phyloP scores from a whole-genome alignment of 1,140 invertebrate genomes.

The Formica selysi region DNA sequence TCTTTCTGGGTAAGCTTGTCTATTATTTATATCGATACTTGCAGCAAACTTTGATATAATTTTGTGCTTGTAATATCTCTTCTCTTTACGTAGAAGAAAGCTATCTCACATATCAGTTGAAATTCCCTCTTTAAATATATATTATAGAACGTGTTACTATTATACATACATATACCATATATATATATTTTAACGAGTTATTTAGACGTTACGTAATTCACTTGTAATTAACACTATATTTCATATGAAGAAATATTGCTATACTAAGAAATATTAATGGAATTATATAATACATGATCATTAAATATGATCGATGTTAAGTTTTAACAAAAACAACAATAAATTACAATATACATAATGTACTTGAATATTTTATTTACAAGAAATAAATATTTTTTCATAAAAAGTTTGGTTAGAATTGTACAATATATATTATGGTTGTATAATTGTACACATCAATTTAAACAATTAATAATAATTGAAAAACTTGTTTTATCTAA shows the following conservation, averaged over 20 bases:
- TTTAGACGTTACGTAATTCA: slow-evolving; percentile 11
- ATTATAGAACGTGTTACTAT: slow-evolving; percentile 32
- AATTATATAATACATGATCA: neutral
- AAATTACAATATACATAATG: neutral
- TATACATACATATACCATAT: neutral
- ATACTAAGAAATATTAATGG: neutral
- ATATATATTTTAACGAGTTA: slow-evolving; percentile 1
- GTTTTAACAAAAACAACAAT: neutral
- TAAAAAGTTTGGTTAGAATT: neutral
- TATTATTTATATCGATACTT: slow-evolving; percentile 16
- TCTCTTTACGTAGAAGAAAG: neutral
- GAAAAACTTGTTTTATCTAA: neutral
- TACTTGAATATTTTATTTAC: neutral
- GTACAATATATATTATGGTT: neutral
- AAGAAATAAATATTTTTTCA: neutral
- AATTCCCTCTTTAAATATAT: slow-evolving; percentile 41
- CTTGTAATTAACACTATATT: neutral
- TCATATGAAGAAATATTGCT: neutral
- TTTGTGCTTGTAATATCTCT: neutral
- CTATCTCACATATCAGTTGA: neutral
- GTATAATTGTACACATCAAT: neutral
- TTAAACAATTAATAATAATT: neutral
- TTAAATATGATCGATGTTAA: neutral
- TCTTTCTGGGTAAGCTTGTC: slow-evolving; percentile 5
- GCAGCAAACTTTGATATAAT: slow-evolving; percentile 26